Conservation (phyloP, 2,888 invertebrate genomes). For the Ditylenchus weischeri region DNA sequence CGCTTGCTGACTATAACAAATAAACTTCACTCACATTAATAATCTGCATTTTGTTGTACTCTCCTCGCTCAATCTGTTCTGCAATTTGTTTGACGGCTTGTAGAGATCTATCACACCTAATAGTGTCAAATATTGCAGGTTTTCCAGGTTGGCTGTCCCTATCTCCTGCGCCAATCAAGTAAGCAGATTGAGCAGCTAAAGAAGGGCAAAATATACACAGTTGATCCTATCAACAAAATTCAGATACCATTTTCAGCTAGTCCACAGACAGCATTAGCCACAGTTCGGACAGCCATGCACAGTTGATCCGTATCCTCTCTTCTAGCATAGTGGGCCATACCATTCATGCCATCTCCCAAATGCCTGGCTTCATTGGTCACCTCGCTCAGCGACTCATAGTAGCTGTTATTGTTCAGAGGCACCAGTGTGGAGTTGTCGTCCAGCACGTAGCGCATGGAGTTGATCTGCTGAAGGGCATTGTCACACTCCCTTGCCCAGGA, state of each 20-base stretch:
- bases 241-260: slow-evolving; percentile 79
- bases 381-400: slow-evolving; percentile 80
- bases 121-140: slow-evolving; percentile 82
- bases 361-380: slow-evolving; percentile 81
- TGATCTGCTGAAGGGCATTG: slow-evolving; percentile 86
- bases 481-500: slow-evolving; percentile 96
- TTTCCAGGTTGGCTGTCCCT: slow-evolving; percentile 82
- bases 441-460: slow-evolving; percentile 75
- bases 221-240: background rate
- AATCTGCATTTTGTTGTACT: slow-evolving; percentile 39
- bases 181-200: slow-evolving; percentile 67
- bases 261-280: slow-evolving; percentile 82
- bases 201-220: background rate
- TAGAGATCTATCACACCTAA: slow-evolving; percentile 80
- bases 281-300: slow-evolving; percentile 69
- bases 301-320: slow-evolving; percentile 80
- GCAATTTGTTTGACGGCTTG: slow-evolving; percentile 87
- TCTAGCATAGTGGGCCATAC: slow-evolving; percentile 87
- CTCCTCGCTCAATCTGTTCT: slow-evolving; percentile 59
- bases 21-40: slow-evolving; percentile 31
- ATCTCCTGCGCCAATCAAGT: slow-evolving; percentile 88
- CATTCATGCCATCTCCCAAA: slow-evolving; percentile 76
- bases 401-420: slow-evolving; percentile 80
- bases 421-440: slow-evolving; percentile 73
- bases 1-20: too few species aligned